Conservation (phyloP, 2,113 vertebrate species). For the Rhabdornis inornatus region DNA sequence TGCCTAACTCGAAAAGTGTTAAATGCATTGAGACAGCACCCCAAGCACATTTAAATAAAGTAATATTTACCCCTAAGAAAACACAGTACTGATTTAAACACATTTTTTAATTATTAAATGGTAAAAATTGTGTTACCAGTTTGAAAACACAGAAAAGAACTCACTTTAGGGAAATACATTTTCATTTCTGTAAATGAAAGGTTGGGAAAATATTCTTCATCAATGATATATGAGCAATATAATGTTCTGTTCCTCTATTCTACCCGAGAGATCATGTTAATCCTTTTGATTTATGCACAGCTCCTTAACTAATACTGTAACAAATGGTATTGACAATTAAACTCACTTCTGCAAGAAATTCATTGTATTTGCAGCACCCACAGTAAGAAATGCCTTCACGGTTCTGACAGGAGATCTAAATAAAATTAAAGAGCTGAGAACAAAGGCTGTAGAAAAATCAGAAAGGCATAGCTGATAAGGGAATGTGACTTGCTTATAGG, state of each 20-base stretch:
- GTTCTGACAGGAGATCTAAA: conserved; percentile 54
- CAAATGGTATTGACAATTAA: conserved; percentile 49
- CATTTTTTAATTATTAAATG: background rate
- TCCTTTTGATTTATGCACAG: conserved; percentile 56
- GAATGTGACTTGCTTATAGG: background rate
- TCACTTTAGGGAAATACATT: background rate
- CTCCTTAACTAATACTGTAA: conserved; percentile 50
- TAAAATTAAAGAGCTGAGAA: conserved; percentile 51
- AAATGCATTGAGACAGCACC: background rate
- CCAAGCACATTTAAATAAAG: background rate
- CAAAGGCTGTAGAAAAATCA: conserved; percentile 50
- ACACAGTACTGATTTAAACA: background rate
- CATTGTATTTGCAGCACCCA: conserved; percentile 33
- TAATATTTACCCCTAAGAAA: background rate
- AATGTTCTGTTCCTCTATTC: background rate
- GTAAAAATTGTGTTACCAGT: background rate
- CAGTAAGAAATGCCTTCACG: conserved; percentile 32
- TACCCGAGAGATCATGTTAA: conserved; percentile 10
- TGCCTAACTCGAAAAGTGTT: background rate
- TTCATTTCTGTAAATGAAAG: background rate
- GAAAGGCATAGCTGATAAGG: background rate
- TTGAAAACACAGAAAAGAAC: background rate
- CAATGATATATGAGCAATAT: conserved; percentile 11
- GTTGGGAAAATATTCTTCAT: conserved; percentile 3
- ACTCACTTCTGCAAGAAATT: conserved; percentile 11